A percentile compares a stretch with the other conserved stretches of the same genome.
These are phyloP conservation scores for Catamblyrhynchus diadema DNA, from an alignment of 2,797 vertebrate species.

Conservation along the genomic window DNA sequence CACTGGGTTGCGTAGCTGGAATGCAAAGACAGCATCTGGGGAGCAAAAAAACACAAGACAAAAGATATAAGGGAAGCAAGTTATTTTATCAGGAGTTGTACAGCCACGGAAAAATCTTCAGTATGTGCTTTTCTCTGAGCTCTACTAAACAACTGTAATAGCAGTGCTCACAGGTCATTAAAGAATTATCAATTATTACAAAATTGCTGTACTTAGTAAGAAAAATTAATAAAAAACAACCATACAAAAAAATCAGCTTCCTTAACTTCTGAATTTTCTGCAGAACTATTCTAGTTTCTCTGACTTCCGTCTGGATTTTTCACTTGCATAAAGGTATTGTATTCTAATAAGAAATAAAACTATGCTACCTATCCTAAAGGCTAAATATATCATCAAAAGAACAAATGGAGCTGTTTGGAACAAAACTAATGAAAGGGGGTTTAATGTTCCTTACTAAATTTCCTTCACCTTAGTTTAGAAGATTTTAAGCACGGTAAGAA, in stretches of 20 bases:
- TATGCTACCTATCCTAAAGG: not conserved
- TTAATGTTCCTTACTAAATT: not conserved
- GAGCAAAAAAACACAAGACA: not conserved
- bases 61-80: not conserved
- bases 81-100: not conserved
- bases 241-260: not conserved
- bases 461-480: not conserved
- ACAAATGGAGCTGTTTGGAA: not conserved
- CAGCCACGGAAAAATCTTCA: not conserved
- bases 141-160: not conserved
- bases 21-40: slow-evolving; percentile 94
- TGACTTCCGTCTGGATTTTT: not conserved
- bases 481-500: not conserved
- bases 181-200: not conserved
- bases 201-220: not conserved
- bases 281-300: not conserved
- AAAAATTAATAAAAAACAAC: not conserved
- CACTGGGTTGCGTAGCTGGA: slow-evolving; percentile 95
- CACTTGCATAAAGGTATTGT: not conserved
- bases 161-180: not conserved
- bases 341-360: not conserved
- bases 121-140: not conserved
- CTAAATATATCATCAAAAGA: not conserved
- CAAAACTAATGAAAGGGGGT: not conserved
- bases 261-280: not conserved